Base-by-base conservation (phyloP, 2,888 invertebrate species). In the Drosophila subquinaria region DNA sequence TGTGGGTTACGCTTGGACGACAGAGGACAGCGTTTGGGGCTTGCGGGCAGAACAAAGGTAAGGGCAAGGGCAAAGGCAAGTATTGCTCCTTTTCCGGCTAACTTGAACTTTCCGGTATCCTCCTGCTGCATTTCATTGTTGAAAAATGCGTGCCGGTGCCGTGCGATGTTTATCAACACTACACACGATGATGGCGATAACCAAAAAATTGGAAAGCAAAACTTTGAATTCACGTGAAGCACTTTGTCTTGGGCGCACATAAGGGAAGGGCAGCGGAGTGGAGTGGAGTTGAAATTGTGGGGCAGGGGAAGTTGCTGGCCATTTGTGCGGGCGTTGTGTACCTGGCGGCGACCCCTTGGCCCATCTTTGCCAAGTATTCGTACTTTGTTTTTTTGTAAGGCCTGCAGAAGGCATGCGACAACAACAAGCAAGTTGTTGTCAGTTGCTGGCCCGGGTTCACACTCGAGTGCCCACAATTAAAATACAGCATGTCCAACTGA, bases 401-500 rank as follows among this genome's bases (percentile, higher is more conserved):
- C 59, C 63, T 52, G 69, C 72, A 48, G 20, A 47, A 59, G 59
- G 42, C 33, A 62, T 38, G 30, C 64, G 53, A 62, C 51, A 33
- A 36, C 64, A 48, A 62, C 51, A 33, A 36, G 13, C 42, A 47
- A 47, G 62, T 57, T 56, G 52, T 67, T 59, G 64, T 61, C 56
- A 55, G 47, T 42, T 60, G 69, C 63, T 75, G 71, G 70, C 51
- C 67, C 65, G 61, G 71, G 73, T 83, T 87, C 74, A 83, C 87
- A 87, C 90, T 89, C 79, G 90, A 88, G 87, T 90, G 87, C 87
- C 61, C 85, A 64, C 90, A 87, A 87, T 87, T 87, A 87, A 87
- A 87, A 90, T 90, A 87, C 87, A 89, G 82, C 89, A 77, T 89
- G 87, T 83, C 90, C 87, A 87, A 87, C 90, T 87, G 87, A 87